Conservation (phyloP, 2,888 invertebrate genomes). For the Drosophila meridiana region DNA sequence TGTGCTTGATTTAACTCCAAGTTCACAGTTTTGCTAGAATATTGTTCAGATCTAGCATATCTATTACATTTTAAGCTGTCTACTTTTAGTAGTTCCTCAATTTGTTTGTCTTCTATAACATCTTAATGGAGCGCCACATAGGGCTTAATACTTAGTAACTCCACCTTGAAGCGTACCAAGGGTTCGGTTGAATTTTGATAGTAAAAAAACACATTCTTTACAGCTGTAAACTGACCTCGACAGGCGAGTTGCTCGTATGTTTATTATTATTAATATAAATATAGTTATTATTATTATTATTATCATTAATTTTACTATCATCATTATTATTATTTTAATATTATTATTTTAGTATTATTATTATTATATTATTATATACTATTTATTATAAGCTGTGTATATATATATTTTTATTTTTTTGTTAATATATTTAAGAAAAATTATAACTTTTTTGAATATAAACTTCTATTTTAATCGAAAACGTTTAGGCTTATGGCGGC, state of each 20-base stretch:
- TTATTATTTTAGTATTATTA: no score
- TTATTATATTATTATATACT: no score
- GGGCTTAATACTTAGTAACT: constrained; percentile 23
- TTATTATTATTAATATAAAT: no score
- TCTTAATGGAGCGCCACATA: constrained; percentile 32
- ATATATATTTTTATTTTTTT: no score
- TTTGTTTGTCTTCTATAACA: constrained; percentile 39
- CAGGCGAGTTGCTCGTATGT: constrained; percentile 16
- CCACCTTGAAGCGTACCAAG: constrained; percentile 44
- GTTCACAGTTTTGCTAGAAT: constrained; percentile 1
- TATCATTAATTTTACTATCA: no score
- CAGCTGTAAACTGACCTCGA: background rate
- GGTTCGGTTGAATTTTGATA: background rate
- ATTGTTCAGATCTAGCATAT: background rate
- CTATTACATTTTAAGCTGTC: background rate
- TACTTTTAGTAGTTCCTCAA: constrained; percentile 11
- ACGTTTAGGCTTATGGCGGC: no score
- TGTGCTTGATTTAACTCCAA: constrained; percentile 9
- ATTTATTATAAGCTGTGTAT: no score
- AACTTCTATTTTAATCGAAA: no score
- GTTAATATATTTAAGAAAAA: no score
- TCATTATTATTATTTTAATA: no score
- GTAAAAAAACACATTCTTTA: constrained; percentile 14
- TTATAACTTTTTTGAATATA: no score
- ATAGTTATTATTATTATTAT: no score